Percentiles rank a stretch among this genome's conserved stretches.
These are phyloP conservation scores for Aphelenchoides avenae DNA, from an alignment of 1,140 invertebrate species.

Conservation along the genomic window DNA sequence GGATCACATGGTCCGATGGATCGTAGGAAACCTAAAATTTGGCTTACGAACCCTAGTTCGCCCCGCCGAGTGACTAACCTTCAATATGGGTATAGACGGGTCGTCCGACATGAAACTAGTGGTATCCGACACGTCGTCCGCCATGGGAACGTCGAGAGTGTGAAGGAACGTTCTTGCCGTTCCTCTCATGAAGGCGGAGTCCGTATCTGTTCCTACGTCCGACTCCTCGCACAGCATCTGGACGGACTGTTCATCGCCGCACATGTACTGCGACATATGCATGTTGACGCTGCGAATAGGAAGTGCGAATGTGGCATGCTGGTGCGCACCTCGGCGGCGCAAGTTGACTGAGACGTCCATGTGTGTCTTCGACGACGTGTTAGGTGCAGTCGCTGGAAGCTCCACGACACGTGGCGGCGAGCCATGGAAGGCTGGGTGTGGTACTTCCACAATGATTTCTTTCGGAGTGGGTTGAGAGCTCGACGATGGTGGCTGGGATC, in stretches of 20 bases:
- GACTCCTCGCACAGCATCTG: conserved; percentile 51
- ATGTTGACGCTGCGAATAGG: conserved; percentile 7
- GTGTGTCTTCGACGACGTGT: conserved; percentile 12
- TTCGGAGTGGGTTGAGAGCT: too few species aligned
- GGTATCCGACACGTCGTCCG: not conserved
- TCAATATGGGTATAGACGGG: conserved; percentile 11
- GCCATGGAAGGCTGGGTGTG: conserved; percentile 5
- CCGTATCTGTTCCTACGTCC: conserved; percentile 41
- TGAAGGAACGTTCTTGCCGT: conserved; percentile 3
- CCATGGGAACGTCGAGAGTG: not conserved
- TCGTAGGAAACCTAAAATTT: too few species aligned
- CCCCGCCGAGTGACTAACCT: conserved; percentile 1
- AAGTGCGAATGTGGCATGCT: conserved; percentile 2
- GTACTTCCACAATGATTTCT: too few species aligned
- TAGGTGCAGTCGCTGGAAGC: too few species aligned
- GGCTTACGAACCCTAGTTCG: too few species aligned
- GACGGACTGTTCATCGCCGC: conserved; percentile 32
- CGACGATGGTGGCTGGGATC: too few species aligned
- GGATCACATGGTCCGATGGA: too few species aligned
- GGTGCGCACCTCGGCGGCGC: conserved; percentile 16
- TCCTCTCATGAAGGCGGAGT: conserved; percentile 7
- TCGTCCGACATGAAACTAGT: conserved; percentile 3
- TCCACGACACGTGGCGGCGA: not conserved
- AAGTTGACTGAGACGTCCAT: conserved; percentile 26
- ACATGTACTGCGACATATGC: conserved; percentile 21